Conservation (phyloP, 2,888 invertebrate species). For the Harpagoxenus sublaevis region DNA sequence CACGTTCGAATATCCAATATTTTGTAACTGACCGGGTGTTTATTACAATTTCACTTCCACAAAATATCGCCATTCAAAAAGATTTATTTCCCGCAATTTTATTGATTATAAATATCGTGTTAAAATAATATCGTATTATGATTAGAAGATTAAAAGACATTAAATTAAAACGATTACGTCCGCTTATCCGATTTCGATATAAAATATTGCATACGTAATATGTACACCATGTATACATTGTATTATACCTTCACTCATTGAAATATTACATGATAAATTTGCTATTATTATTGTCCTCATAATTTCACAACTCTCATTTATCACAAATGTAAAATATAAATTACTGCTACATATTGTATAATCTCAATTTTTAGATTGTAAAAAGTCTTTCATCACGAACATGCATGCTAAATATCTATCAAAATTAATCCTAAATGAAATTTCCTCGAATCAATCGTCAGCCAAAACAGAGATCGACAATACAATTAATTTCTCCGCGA, state of each 20-base stretch:
- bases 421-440: conserved; percentile 23
- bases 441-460: background rate
- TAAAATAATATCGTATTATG: conserved; percentile 3
- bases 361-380: background rate
- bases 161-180: conserved; percentile 14
- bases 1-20: conserved; percentile 27
- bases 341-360: background rate
- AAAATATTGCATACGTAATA: conserved; percentile 12
- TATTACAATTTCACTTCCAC: background rate
- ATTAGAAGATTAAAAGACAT: background rate
- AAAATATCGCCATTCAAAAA: conserved; percentile 1
- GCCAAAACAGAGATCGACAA: background rate
- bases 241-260: background rate
- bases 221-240: background rate
- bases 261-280: conserved; percentile 14
- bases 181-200: conserved; percentile 1
- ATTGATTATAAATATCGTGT: background rate
- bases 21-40: conserved; percentile 14
- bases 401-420: background rate
- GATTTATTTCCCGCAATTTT: conserved; percentile 7
- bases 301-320: background rate
- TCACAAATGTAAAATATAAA: background rate
- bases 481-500: background rate
- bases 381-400: background rate
- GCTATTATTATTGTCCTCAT: background rate